These are phyloP conservation scores for Aurelia sp. DNA, from an alignment of 30 jellyfish, hydroid and myxozoan genomes.

Conservation along the genomic window DNA sequence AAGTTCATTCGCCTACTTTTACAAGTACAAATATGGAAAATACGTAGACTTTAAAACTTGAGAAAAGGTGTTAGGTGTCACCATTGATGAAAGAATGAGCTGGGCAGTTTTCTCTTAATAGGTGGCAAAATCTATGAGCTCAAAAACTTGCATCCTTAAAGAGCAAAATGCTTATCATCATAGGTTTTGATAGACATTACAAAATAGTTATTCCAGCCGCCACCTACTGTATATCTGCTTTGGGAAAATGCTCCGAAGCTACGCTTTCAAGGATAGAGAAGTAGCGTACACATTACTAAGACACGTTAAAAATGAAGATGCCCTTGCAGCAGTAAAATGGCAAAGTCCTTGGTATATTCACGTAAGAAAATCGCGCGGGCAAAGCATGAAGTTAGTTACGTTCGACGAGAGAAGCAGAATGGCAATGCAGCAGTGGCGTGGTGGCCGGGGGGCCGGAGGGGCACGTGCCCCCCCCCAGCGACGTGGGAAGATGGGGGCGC, in stretches of 20 bases:
- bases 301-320: slow-evolving; percentile 22
- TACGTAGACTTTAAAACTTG: slow-evolving; percentile 22
- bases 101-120: slow-evolving; percentile 37
- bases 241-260: neutral
- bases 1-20: slow-evolving; percentile 49
- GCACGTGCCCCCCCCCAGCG: too few species aligned
- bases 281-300: slow-evolving; percentile 16
- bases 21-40: slow-evolving; percentile 31
- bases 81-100: slow-evolving; percentile 35
- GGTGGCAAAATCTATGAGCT: slow-evolving; percentile 37
- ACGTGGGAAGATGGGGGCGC: too few species aligned
- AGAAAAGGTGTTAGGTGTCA: slow-evolving; percentile 43
- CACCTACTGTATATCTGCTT: slow-evolving; percentile 54
- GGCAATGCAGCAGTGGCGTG: too few species aligned
- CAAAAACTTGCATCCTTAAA: slow-evolving; percentile 29
- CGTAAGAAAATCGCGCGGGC: too few species aligned
- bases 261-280: neutral
- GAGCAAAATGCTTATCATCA: slow-evolving; percentile 40
- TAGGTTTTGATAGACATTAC: slow-evolving; percentile 25
- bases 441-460: too few species aligned
- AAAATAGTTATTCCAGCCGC: slow-evolving; percentile 40
- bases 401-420: too few species aligned
- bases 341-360: too few species aligned
- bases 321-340: slow-evolving; percentile 28
- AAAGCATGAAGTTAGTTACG: too few species aligned